These are phyloP conservation scores for Neosilurus hyrtlii DNA, from an alignment of 2,797 vertebrate genomes.

Conservation along the genomic window DNA sequence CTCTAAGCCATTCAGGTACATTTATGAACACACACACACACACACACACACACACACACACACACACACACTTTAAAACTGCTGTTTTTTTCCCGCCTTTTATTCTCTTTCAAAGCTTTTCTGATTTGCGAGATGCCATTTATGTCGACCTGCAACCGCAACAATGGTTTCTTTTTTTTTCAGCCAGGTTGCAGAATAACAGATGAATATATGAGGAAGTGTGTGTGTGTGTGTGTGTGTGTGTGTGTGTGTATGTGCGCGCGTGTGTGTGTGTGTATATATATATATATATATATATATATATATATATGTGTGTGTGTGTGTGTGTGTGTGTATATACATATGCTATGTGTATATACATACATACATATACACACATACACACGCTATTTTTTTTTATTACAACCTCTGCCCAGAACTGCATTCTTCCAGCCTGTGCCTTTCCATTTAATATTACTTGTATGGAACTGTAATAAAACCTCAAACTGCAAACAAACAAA, in stretches of 20 bases:
- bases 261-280: no score
- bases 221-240: constrained; percentile 37
- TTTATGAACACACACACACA: background rate
- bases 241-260: constrained; percentile 32
- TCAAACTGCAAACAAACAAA: background rate
- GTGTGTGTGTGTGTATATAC: constrained; percentile 63
- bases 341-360: no score
- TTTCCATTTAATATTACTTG: background rate
- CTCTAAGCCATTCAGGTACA: constrained; percentile 18
- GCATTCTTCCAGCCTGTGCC: background rate
- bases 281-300: no score
- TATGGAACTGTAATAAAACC: background rate
- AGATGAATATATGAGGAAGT: constrained; percentile 46
- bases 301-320: constrained; percentile 42
- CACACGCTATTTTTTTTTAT: background rate
- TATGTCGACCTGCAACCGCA: constrained; percentile 68
- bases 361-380: no score
- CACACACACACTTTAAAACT: constrained; percentile 11
- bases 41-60: background rate
- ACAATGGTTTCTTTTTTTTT: constrained; percentile 34
- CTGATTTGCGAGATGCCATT: constrained; percentile 62
- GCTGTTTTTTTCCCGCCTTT: constrained; percentile 29
- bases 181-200: constrained; percentile 78
- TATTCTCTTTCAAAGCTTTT: constrained; percentile 55
- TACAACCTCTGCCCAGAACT: background rate